Percentiles rank a stretch among this genome's conserved stretches.
Conservation (phyloP, 2,113 vertebrate genomes). For the Trichechus manatus region DNA sequence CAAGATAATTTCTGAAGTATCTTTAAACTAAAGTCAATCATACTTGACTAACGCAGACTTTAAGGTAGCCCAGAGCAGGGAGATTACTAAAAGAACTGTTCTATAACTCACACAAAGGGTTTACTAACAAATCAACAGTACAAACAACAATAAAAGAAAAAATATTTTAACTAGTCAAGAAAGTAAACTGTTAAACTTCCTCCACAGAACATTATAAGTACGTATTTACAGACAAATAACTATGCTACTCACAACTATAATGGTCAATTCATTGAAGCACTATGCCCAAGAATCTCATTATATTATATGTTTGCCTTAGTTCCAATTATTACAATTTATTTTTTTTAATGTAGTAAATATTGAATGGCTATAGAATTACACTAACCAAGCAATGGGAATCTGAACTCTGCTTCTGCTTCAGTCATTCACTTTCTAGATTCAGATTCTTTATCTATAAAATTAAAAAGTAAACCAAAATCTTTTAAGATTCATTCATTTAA, state of each 20-base stretch:
- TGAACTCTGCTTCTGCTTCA: not conserved
- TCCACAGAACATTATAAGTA: not conserved
- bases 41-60: not conserved
- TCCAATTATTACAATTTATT: not conserved
- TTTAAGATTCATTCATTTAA: not conserved
- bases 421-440: not conserved
- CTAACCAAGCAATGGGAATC: not conserved
- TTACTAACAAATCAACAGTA: conserved; percentile 55
- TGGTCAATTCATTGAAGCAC: not conserved
- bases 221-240: not conserved
- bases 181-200: not conserved
- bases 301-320: not conserved
- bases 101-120: not conserved
- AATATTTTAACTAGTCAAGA: not conserved
- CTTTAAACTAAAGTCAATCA: conserved; percentile 10
- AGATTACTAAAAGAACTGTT: not conserved
- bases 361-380: not conserved
- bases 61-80: not conserved
- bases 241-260: not conserved
- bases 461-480: conserved; percentile 1
- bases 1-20: not conserved
- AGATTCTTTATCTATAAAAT: conserved; percentile 1
- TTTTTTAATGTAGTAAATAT: not conserved
- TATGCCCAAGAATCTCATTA: not conserved
- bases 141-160: conserved; percentile 37